Base-by-base conservation (phyloP, 2,113 vertebrate genomes). In the Nerophis ophidion region DNA sequence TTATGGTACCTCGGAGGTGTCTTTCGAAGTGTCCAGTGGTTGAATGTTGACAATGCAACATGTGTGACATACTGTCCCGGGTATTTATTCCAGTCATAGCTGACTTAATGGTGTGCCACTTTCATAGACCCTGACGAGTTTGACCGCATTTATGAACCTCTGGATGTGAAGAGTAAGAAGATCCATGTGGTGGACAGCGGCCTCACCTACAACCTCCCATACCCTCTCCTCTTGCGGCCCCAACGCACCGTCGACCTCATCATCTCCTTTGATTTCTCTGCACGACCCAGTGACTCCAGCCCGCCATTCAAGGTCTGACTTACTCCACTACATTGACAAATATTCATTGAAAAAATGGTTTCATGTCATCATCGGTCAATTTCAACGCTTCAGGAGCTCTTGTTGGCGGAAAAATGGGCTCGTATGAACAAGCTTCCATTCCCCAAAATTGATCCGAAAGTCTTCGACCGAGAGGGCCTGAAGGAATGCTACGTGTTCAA, bases 401-500 rank as follows among this genome's bases (percentile, higher is more conserved):
- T 97, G 6, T 88, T 99, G 62, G 97, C 97, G 34, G 96, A 98
- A 77, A 99, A 99, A 74, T 99, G 97, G 96, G 96, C 96, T 55
- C 93, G 91, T 66, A 98, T 99, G 97, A 98, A 99, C 89, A 98
- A 97, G 62, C 93, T 98, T 40, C 90, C 94, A 0, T 99, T 99
- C 75, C 96, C 97, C 0, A 98, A 98, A 86, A 99, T 99, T n/a
- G 95, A 99, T 73, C 92, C 94, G 9, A 90, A 94, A 1, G 95
- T 99, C 2, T 98, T 99, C 65, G 97, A 99, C 81, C 90, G 96
- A 0, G 96, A 99, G 75, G 97, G 96, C 4, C 48, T 99, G 63
- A 98, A 98, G 59, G 97, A 99, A 70, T 99, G 96, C 76, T 99
- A 99, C 0, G 81, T 99, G 47, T 99, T 99, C 86, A 98, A 95